These are phyloP conservation scores for Sphenopsis melanotis DNA, from an alignment of 2,797 vertebrate genomes.

Conservation along the genomic window DNA sequence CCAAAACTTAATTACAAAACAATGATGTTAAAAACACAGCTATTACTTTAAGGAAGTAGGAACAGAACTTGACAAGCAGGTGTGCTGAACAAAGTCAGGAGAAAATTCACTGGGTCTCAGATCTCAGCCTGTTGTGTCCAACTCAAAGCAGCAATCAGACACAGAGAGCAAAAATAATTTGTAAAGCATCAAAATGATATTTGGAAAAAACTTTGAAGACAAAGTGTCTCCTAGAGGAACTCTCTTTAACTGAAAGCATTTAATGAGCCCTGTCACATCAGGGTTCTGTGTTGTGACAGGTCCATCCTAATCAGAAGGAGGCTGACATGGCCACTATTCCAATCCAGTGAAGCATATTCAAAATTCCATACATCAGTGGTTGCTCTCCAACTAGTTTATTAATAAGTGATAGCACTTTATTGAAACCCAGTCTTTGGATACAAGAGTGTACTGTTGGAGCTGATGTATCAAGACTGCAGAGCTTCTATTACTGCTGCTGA, in stretches of 20 bases:
- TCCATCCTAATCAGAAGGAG: slow-evolving; percentile 26
- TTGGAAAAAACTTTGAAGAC: slow-evolving; percentile 5
- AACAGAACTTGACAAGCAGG: not conserved
- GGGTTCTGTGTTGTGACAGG: slow-evolving; percentile 12
- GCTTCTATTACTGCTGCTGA: slow-evolving; percentile 33
- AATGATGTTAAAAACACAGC: not conserved
- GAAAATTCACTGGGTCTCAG: not conserved
- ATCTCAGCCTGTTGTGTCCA: not conserved
- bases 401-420: slow-evolving; percentile 48
- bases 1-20: not conserved
- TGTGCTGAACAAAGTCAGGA: not conserved
- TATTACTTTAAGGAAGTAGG: not conserved
- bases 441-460: slow-evolving; percentile 47
- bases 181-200: slow-evolving; percentile 1
- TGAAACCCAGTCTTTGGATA: slow-evolving; percentile 30
- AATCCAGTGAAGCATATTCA: slow-evolving; percentile 42
- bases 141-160: not conserved
- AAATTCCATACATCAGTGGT: slow-evolving; percentile 46
- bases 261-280: slow-evolving; percentile 54
- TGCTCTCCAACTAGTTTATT: slow-evolving; percentile 42
- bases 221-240: slow-evolving; percentile 7
- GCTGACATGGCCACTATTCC: slow-evolving; percentile 11
- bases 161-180: not conserved
- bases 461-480: slow-evolving; percentile 28
- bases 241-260: slow-evolving; percentile 34